Evolutionary conservation across 2,113 vertebrate species (phyloP).

Genomic region (Syrrhaptes paradoxus): DNA sequence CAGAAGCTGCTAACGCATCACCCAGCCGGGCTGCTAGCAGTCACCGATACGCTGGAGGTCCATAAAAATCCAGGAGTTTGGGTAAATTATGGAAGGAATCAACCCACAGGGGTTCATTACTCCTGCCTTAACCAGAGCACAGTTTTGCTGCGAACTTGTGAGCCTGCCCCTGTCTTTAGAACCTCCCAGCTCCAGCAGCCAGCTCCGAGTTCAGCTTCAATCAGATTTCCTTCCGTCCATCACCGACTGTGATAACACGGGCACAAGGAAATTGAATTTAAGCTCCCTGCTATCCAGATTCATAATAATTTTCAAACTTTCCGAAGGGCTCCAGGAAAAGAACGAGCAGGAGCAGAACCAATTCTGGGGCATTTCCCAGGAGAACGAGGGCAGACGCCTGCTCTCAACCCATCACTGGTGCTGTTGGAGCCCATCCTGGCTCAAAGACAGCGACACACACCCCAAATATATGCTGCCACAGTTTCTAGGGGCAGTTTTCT

Average conservation of each 20-base stretch:
- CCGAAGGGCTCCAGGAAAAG: neutral
- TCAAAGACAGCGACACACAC: neutral
- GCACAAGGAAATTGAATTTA: neutral
- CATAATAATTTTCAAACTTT: neutral
- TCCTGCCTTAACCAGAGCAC: neutral
- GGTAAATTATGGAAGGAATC: neutral
- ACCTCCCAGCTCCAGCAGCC: neutral
- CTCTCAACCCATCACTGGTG: neutral
- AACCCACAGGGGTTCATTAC: fast-evolving
- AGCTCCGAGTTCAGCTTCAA: fast-evolving
- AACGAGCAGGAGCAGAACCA: neutral
- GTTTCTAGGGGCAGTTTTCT: too few species aligned
- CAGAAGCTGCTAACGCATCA: fast-evolving
- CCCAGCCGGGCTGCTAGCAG: neutral
- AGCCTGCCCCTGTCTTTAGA: neutral
- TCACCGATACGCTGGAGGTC: fast-evolving
- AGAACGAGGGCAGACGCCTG: neutral
- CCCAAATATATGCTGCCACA: fast-evolving
- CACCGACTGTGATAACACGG: neutral
- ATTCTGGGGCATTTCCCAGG: neutral
- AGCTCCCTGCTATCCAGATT: neutral
- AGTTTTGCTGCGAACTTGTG: neutral
- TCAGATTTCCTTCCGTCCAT: neutral
- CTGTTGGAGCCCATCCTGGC: neutral
- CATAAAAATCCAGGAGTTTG: neutral